These are phyloP conservation scores for Lepisosteus oculatus DNA, from an alignment of 2,113 vertebrate species.

Conservation along the genomic window DNA sequence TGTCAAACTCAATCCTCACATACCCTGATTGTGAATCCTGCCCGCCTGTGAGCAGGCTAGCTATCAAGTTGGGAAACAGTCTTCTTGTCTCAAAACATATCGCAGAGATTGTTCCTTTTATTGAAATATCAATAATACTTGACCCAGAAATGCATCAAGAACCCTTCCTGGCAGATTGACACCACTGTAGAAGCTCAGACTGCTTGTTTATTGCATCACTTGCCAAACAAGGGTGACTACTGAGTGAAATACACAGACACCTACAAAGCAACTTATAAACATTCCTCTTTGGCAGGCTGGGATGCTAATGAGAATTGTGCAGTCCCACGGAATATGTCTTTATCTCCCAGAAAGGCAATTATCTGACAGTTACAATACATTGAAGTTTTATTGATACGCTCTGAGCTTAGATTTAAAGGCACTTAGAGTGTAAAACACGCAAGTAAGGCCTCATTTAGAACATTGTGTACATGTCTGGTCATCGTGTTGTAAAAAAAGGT, in stretches of 20 bases:
- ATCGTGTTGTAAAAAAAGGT: too few relatives aligned
- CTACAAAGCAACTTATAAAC: neutral
- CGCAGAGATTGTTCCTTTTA: constrained; percentile 10
- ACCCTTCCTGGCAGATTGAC: constrained; percentile 7
- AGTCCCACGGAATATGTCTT: too few relatives aligned
- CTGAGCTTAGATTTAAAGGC: too few relatives aligned
- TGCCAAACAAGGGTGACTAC: neutral
- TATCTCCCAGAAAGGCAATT: too few relatives aligned
- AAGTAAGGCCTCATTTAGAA: too few relatives aligned
- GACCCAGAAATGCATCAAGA: constrained; percentile 6
- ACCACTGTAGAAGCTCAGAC: neutral
- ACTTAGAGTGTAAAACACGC: too few relatives aligned
- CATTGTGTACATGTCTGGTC: too few relatives aligned
- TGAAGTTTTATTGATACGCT: too few relatives aligned
- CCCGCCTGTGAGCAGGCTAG: neutral
- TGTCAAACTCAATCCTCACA: neutral
- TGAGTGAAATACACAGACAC: constrained; percentile 1
- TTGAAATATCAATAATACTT: constrained; percentile 14
- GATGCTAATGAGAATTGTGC: too few relatives aligned
- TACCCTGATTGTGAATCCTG: neutral
- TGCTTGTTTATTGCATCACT: constrained; percentile 11
- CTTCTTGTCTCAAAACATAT: neutral
- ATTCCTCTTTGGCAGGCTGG: neutral
- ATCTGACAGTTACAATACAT: too few relatives aligned
- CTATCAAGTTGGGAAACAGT: neutral